Base-by-base conservation (phyloP, 2,113 vertebrate species). In the Podocnemis expansa region DNA sequence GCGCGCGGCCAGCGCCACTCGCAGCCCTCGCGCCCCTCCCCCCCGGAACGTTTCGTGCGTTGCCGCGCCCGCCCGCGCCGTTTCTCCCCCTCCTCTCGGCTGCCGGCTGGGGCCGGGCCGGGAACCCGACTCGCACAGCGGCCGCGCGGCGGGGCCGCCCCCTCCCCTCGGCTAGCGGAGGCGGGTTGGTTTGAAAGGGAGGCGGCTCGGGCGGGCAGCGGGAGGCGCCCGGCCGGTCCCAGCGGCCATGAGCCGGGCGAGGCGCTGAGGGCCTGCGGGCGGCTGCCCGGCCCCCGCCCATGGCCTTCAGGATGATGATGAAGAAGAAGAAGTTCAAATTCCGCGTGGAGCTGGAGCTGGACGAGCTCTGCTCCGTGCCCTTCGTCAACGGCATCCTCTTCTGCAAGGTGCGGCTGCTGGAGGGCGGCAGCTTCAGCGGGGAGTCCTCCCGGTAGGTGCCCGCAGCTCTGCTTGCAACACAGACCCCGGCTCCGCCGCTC, bases 321-420 rank as follows among this genome's bases (percentile, higher is more conserved):
- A 99, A 98, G 96, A 99, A 99, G 79, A 99, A 99, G 98, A 99
- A 98, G 96, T 99, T 99, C 85, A 99, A 99, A 95, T 99, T 99
- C 79, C 99, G 98, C 96, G 99, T 99, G 80, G 98, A 99, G 95
- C 98, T 99, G 92, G 98, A 99, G 84, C 94, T 99, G 97, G 99
- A 99, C 60, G 99, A 99, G 80, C 93, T 99, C 76, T 99, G 99
- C 3, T 99, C 99, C 16, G 98, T 99, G 85, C 99, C 99, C 14
- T 99, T 99, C 97, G 99, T 99, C 34, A 99, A 99, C 90, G 99
- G 98, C 41, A 98, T 99, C 87, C 97, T 99, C 49, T 99, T 99
- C 98, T 99, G 99, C 97, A 99, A 99, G 98, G 98, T 99, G 89
- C 97, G 99, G 85, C 98, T 99, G 75, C 93, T 99, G 86, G 98